Percentiles rank a stretch among this genome's conserved stretches.
Evolutionary conservation across 2,888 invertebrate genomes (phyloP).

Genomic region (Agrypnus murinus): DNA sequence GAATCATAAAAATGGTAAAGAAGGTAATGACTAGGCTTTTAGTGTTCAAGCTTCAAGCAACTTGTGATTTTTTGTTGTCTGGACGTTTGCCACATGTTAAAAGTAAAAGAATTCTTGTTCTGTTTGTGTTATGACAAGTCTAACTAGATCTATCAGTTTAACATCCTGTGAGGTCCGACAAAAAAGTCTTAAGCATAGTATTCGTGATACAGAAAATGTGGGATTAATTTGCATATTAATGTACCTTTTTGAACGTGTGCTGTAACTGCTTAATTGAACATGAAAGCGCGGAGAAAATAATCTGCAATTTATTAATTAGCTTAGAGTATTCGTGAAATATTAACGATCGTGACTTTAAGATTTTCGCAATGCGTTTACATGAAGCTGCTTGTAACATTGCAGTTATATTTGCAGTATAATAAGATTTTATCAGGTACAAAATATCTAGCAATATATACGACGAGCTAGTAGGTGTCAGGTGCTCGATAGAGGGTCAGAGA

Average conservation of each 20-base stretch:
- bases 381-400: constrained; percentile 39
- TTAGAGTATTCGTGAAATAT: constrained; percentile 49
- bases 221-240: constrained; percentile 47
- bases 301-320: constrained; percentile 49
- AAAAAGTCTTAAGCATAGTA: constrained; percentile 13
- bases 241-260: constrained; percentile 32
- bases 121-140: constrained; percentile 33
- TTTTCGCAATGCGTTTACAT: constrained; percentile 51
- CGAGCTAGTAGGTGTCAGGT: constrained; percentile 43
- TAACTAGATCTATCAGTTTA: constrained; percentile 43
- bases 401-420: constrained; percentile 49
- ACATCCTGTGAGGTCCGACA: constrained; percentile 36
- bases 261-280: constrained; percentile 43
- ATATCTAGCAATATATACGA: constrained; percentile 45
- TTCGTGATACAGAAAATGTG: constrained; percentile 44
- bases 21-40: constrained; percentile 15
- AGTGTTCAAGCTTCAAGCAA: constrained; percentile 1
- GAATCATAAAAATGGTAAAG: constrained; percentile 2
- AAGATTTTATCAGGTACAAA: constrained; percentile 45
- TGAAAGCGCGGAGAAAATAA: constrained; percentile 43
- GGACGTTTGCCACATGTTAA: constrained; percentile 33
- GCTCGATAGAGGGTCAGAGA: constrained; percentile 40
- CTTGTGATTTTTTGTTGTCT: constrained; percentile 17
- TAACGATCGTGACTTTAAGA: constrained; percentile 47
- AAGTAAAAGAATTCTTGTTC: constrained; percentile 26